These are phyloP conservation scores for Eudasyphora cyanicolor DNA, from an alignment of 2,888 invertebrate species.

Conservation along the genomic window DNA sequence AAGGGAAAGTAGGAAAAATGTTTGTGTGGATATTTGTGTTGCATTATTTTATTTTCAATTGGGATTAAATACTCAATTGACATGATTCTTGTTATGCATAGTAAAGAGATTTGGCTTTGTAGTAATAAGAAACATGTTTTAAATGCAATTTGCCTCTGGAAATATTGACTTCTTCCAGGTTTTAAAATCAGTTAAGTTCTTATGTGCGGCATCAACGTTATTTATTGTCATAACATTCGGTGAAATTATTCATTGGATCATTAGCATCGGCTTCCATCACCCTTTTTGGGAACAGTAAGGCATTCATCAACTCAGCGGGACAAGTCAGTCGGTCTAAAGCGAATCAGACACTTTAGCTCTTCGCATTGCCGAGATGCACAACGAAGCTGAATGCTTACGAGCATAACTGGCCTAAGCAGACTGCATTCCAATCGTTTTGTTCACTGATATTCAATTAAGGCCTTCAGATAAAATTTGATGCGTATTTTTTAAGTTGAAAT, in stretches of 20 bases:
- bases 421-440: constrained; percentile 44
- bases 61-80: no score
- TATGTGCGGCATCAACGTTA: not conserved
- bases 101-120: no score
- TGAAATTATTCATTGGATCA: constrained; percentile 33
- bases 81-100: no score
- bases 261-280: constrained; percentile 44
- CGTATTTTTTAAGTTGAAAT: constrained; percentile 55
- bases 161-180: not conserved
- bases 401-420: not conserved
- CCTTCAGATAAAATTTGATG: constrained; percentile 39
- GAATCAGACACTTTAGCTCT: constrained; percentile 47
- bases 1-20: no score
- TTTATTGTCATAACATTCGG: constrained; percentile 15
- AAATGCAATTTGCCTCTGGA: not conserved
- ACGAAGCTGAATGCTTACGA: not conserved
- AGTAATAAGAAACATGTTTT: not conserved
- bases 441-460: constrained; percentile 56
- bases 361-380: constrained; percentile 21
- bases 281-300: constrained; percentile 45
- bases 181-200: not conserved
- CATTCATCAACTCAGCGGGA: constrained; percentile 66
- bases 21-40: no score
- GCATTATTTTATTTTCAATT: no score
- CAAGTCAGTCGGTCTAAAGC: constrained; percentile 56